phyloP scores from a whole-genome alignment of 2,113 vertebrate genomes.

The Litocranius walleri region DNA sequence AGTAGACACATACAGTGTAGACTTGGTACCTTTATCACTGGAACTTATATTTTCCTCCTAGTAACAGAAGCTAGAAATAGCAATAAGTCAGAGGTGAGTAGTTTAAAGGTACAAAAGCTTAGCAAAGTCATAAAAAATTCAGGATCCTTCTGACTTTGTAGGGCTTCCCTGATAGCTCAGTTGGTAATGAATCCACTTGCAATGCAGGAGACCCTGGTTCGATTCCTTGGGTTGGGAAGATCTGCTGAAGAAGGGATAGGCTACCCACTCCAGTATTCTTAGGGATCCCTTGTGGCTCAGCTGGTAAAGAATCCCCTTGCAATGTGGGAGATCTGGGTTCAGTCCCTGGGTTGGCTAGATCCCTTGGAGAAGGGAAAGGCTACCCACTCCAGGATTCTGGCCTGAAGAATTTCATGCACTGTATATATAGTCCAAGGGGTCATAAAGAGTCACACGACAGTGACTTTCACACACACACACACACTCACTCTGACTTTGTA shows the following conservation, averaged over 20 bases:
- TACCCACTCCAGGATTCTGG: not conserved
- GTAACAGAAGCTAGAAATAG: not conserved
- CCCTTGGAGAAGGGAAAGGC: not conserved
- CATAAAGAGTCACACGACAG: not conserved
- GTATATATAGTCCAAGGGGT: not conserved
- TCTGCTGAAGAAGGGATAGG: not conserved
- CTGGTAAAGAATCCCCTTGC: not conserved
- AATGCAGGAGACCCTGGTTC: not conserved
- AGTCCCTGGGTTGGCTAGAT: not conserved
- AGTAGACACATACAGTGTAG: not conserved
- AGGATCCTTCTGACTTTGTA: not conserved
- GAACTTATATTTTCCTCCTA: not conserved
- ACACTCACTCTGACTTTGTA: not conserved
- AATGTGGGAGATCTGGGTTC: not conserved
- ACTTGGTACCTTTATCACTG: not conserved
- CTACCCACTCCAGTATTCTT: not conserved
- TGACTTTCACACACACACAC: not conserved
- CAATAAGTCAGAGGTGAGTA: not conserved
- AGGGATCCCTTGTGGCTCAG: not conserved
- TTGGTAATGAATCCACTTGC: not conserved
- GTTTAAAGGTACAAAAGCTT: not conserved
- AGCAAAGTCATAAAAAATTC: not conserved
- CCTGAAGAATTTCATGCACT: not conserved
- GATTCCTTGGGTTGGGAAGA: not conserved
- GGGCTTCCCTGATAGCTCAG: not conserved